Evolutionary conservation across 2,888 invertebrate species (phyloP).

Genomic region (Meteorus cinctellus): DNA sequence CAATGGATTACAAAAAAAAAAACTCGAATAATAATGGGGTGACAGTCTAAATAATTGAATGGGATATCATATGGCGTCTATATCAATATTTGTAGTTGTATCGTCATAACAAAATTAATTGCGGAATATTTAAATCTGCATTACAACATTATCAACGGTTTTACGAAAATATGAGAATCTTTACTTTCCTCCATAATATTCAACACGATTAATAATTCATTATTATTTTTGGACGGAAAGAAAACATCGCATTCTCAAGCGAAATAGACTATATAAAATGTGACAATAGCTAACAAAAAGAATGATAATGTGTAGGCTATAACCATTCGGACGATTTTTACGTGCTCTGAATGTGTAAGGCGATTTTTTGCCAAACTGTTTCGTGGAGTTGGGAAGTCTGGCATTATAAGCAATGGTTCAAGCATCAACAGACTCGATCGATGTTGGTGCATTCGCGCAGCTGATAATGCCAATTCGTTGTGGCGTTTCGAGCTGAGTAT

Average conservation of each 20-base stretch:
- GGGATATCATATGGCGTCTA: not conserved
- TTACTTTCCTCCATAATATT: constrained; percentile 5
- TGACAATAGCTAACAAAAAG: constrained; percentile 75
- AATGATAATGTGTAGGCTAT: constrained; percentile 77
- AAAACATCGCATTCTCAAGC: constrained; percentile 62
- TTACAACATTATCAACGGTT: not conserved
- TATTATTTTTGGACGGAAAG: constrained; percentile 21
- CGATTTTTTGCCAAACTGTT: constrained; percentile 56
- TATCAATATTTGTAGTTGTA: not conserved
- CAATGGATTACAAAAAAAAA: not conserved
- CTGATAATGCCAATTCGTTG: constrained; percentile 38
- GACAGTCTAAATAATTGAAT: not conserved
- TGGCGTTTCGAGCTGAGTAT: constrained; percentile 23
- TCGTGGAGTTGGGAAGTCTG: constrained; percentile 70
- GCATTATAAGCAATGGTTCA: constrained; percentile 75
- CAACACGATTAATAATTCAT: not conserved
- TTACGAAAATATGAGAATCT: not conserved
- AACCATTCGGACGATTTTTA: constrained; percentile 75
- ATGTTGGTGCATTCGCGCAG: constrained; percentile 37
- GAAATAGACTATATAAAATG: constrained; percentile 77
- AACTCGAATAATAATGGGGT: not conserved
- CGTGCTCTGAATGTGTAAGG: constrained; percentile 70
- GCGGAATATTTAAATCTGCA: not conserved
- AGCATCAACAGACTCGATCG: constrained; percentile 73
- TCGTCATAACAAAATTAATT: not conserved